phyloP scores from a whole-genome alignment of 1,140 invertebrate species.

The Aphaenogaster rudis region DNA sequence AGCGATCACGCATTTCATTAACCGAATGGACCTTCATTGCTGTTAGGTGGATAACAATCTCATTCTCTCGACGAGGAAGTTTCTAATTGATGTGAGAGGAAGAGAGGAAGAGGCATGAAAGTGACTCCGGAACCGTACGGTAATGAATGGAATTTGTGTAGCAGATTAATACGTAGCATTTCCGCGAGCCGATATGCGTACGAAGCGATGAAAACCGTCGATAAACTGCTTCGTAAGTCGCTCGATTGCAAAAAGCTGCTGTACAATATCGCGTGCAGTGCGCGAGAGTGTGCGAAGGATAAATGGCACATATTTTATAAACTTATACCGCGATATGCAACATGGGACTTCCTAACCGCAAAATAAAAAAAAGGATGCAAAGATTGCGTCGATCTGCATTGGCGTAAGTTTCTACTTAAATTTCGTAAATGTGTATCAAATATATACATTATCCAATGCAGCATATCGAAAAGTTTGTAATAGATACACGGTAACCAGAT shows the following conservation, averaged over 20 bases:
- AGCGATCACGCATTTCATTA: conserved; percentile 43
- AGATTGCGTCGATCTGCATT: background rate
- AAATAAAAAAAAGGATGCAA: background rate
- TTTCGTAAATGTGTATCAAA: background rate
- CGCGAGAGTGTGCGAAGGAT: background rate
- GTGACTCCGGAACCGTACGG: background rate
- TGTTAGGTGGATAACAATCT: conserved; percentile 22
- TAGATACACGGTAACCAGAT: no score
- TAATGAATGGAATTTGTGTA: background rate
- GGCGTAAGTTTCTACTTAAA: background rate
- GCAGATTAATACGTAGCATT: background rate
- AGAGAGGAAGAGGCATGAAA: background rate
- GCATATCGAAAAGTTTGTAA: background rate
- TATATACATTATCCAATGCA: background rate
- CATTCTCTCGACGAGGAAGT: background rate
- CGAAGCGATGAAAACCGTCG: background rate
- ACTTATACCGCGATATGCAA: background rate
- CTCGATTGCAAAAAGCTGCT: conserved; percentile 27
- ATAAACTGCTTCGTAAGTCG: background rate
- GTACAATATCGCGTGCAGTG: conserved; percentile 13
- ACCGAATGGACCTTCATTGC: conserved; percentile 11
- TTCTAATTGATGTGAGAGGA: conserved; percentile 10
- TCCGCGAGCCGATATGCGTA: background rate
- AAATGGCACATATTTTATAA: background rate
- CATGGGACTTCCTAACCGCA: background rate